phyloP scores from a whole-genome alignment of 1,140 invertebrate genomes.

The Agrilus planipennis region DNA sequence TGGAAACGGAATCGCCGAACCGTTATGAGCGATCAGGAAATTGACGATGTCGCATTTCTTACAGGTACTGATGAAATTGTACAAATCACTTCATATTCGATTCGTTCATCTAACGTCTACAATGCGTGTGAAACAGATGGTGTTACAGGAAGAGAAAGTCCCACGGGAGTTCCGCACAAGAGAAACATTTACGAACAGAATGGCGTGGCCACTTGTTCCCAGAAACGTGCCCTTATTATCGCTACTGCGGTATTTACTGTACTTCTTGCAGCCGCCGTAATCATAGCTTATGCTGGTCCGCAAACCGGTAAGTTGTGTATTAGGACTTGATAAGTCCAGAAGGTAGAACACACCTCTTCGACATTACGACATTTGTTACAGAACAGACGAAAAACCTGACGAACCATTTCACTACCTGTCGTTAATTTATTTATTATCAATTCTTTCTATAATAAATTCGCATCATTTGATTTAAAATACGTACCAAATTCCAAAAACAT shows the following conservation, averaged over 20 bases:
- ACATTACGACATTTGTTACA: too few species aligned
- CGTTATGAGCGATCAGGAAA: slow-evolving; percentile 73
- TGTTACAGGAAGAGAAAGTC: slow-evolving; percentile 51
- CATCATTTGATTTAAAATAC: too few species aligned
- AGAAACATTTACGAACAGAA: slow-evolving; percentile 62
- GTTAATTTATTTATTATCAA: slow-evolving; percentile 1
- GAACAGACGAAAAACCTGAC: background rate
- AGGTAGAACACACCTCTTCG: too few species aligned
- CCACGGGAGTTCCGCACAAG: slow-evolving; percentile 52
- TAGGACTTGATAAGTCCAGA: too few species aligned
- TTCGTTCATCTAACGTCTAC: slow-evolving; percentile 27
- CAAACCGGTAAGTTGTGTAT: slow-evolving; percentile 52
- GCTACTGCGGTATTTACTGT: slow-evolving; percentile 63
- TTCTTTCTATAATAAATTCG: too few species aligned
- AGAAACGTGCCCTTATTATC: slow-evolving; percentile 69
- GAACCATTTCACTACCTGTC: background rate
- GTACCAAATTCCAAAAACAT: too few species aligned
- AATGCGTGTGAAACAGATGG: slow-evolving; percentile 30
- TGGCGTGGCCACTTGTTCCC: slow-evolving; percentile 75
- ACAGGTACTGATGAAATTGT: slow-evolving; percentile 51
- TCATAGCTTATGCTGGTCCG: slow-evolving; percentile 81
- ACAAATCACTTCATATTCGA: slow-evolving; percentile 29
- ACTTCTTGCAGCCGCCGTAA: slow-evolving; percentile 68
- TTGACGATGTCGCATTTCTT: slow-evolving; percentile 84
- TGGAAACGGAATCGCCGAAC: slow-evolving; percentile 31